phyloP scores from a whole-genome alignment of 1,140 invertebrate genomes.

The Ericerus pela region DNA sequence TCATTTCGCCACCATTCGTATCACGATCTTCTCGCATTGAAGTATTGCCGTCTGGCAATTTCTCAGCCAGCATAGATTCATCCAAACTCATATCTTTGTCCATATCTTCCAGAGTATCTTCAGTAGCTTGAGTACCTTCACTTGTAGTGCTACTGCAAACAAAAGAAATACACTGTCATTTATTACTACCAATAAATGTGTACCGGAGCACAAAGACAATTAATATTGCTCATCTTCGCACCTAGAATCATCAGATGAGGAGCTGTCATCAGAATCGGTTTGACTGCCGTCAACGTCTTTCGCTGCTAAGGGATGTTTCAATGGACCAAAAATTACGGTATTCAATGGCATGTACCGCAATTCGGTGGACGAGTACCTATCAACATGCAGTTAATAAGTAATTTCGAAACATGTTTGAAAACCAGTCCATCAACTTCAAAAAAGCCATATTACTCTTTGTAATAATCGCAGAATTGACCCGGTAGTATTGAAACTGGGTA shows the following conservation, averaged over 20 bases:
- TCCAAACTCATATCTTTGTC: conserved; percentile 5
- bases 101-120: conserved; percentile 2
- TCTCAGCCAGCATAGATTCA: not conserved
- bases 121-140: conserved; percentile 2
- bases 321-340: conserved; percentile 58
- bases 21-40: not conserved
- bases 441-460: conserved; percentile 37
- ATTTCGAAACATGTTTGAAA: not conserved
- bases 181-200: not conserved
- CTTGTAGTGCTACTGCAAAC: not conserved
- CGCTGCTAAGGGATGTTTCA: not conserved
- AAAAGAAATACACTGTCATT: not conserved
- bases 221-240: not conserved
- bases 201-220: not conserved
- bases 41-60: not conserved
- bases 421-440: not conserved
- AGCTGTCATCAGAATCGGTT: conserved; percentile 34
- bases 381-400: conserved; percentile 16
- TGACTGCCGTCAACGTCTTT: not conserved
- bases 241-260: conserved; percentile 40
- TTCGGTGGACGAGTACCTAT: conserved; percentile 46
- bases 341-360: conserved; percentile 75
- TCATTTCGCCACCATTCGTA: not conserved
- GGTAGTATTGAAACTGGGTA: conserved; percentile 85
- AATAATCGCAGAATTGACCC: conserved; percentile 82